These are phyloP conservation scores for Nycticorax nycticorax DNA, from an alignment of 2,113 vertebrate genomes.

Conservation along the genomic window DNA sequence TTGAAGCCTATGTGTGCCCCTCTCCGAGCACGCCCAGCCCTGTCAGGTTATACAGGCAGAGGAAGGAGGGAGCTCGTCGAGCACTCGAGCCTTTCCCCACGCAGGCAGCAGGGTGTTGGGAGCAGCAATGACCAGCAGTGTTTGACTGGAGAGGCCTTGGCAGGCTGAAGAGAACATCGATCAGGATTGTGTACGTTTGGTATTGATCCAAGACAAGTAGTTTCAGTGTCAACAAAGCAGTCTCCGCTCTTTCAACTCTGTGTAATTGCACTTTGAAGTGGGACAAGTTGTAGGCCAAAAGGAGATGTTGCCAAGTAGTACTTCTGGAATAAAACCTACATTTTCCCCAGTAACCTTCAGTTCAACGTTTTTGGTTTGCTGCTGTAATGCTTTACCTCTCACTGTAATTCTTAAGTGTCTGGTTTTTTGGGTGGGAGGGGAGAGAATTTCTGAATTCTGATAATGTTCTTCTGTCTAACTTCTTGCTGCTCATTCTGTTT, in stretches of 20 bases:
- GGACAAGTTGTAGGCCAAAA: background rate
- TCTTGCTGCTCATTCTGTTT: conserved; percentile 43
- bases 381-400: background rate
- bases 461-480: conserved; percentile 1
- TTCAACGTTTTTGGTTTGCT: background rate
- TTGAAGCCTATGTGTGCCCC: background rate
- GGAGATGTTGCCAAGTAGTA: background rate
- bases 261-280: background rate
- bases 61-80: background rate
- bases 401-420: background rate
- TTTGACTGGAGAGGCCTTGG: conserved; percentile 34
- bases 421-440: background rate
- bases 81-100: background rate
- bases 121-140: conserved; percentile 27
- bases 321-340: background rate
- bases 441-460: background rate
- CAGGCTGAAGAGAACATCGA: conserved; percentile 34
- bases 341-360: background rate
- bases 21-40: background rate
- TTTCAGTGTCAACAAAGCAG: conserved; percentile 21
- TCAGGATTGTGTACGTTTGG: conserved; percentile 44
- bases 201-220: conserved; percentile 57
- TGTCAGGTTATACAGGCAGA: background rate
- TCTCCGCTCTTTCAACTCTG: background rate
- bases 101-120: background rate